phyloP scores from a whole-genome alignment of 92 coral and sea anemone species.

The Phymanthus crucifer region DNA sequence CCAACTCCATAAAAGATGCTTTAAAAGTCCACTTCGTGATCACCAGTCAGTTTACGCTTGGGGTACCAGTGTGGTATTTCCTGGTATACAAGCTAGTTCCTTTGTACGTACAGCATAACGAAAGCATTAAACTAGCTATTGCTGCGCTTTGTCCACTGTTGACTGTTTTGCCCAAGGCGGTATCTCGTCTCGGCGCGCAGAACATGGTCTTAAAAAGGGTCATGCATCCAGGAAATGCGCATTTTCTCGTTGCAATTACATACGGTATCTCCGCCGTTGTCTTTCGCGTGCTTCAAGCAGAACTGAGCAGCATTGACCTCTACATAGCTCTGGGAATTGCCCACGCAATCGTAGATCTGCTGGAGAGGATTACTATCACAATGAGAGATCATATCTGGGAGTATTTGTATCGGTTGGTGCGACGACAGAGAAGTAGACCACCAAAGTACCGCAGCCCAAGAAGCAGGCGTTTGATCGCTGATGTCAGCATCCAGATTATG shows the following conservation, averaged over 20 bases:
- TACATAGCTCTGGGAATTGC: constrained; percentile 63
- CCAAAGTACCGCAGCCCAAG: constrained; percentile 55
- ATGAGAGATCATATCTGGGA: constrained; percentile 71
- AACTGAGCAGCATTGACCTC: constrained; percentile 41
- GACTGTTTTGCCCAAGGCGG: constrained; percentile 46
- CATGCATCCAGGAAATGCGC: constrained; percentile 41
- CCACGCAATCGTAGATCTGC: constrained; percentile 54
- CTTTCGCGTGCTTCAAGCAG: constrained; percentile 72
- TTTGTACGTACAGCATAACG: constrained; percentile 35
- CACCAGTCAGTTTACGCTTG: constrained; percentile 53
- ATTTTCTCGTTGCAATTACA: constrained; percentile 40
- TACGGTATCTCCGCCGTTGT: constrained; percentile 46
- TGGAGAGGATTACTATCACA: constrained; percentile 57
- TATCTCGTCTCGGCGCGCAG: constrained; percentile 46
- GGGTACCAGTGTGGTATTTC: constrained; percentile 42
- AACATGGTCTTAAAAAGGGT: constrained; percentile 30
- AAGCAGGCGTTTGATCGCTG: constrained; percentile 81
- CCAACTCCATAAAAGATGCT: constrained; percentile 2
- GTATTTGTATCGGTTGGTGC: constrained; percentile 38
- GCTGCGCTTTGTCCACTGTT: constrained; percentile 51
- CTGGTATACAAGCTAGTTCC: constrained; percentile 51
- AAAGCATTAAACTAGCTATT: constrained; percentile 27
- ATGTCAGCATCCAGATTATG: constrained; percentile 64
- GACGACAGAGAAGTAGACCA: constrained; percentile 18
- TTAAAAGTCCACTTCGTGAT: constrained; percentile 23